Evolutionary conservation across 2,888 invertebrate genomes (phyloP), one percentile per base, ranked within the genome.

Genomic region (Patella ulyssiponensis): DNA sequence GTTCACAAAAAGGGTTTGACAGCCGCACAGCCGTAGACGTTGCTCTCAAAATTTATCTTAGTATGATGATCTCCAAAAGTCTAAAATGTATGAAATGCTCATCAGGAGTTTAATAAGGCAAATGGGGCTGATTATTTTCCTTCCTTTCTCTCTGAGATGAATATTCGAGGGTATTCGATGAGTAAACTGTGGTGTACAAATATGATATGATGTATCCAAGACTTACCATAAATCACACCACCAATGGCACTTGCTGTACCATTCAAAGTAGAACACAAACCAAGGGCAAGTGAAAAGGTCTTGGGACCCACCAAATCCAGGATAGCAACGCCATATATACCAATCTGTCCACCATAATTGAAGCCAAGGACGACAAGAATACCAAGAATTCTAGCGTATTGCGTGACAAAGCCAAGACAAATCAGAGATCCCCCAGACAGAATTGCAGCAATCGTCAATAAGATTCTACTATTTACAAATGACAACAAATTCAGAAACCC

Each of bases 161-260:
- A 44, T 44, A 44, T 44, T 15, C 4, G 56, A 17, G n/a, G 17
- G 17, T 56, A 15, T n/a, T 56, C 7, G 15, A 56, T 15, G 17
- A 17, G n/a, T 56, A n/a, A 17, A 15, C 56, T 5, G 4, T 4
- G 17, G n/a, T 56, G n/a, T 15, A 56, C n/a, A 56, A 17, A 56
- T 56, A 17, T 17, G 17, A n/a, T 15, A 1, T 17, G 17, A 56
- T 56, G 4, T 17, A 5, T 17, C 14, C 1, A 11, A 64, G 20
- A 64, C 64, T 64, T 64, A 64, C 64, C 64, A 64, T 23, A 64
- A 23, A 64, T 64, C 23, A 23, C 64, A 5, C 64, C 64, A 64
- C 64, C 64, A 64, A 64, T 20, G 14, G 64, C 20, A 4, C 64
- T 23, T 23, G 23, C 64, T 20, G 23, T 11, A 64, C 64, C 64